These are phyloP conservation scores for Enteromius trimaculatus DNA, from an alignment of 2,797 vertebrate genomes.

Conservation along the genomic window DNA sequence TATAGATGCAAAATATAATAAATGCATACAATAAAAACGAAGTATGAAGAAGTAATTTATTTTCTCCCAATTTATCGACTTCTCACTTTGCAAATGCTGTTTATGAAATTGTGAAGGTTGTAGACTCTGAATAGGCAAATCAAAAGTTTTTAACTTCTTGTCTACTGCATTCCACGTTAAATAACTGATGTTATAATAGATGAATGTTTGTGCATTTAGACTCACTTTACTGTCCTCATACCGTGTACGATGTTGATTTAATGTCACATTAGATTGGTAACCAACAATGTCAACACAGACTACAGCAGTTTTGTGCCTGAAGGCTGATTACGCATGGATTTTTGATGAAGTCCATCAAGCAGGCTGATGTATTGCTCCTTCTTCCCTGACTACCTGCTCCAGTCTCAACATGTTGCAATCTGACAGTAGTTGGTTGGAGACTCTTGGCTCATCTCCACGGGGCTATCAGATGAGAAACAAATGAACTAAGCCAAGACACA, in stretches of 20 bases:
- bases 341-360: constrained; percentile 50
- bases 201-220: neutral
- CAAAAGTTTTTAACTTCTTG: neutral
- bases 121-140: neutral
- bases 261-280: constrained; percentile 10
- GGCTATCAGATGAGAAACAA: constrained; percentile 60
- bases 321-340: constrained; percentile 45
- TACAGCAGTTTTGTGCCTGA: neutral
- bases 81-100: neutral
- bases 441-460: constrained; percentile 53
- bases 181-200: neutral
- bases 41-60: too few relatives aligned
- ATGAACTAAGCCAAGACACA: constrained; percentile 55
- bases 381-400: constrained; percentile 42
- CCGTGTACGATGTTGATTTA: constrained; percentile 15
- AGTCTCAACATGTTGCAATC: constrained; percentile 56
- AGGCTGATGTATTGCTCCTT: constrained; percentile 40
- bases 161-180: neutral
- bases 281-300: constrained; percentile 24
- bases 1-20: neutral
- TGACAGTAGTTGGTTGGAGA: constrained; percentile 52
- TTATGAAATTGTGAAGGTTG: neutral
- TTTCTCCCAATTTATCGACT: neutral
- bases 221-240: neutral
- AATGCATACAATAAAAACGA: too few relatives aligned